These are phyloP conservation scores for Lamellibrachia satsuma DNA, from an alignment of 2,888 invertebrate genomes.

Conservation along the genomic window DNA sequence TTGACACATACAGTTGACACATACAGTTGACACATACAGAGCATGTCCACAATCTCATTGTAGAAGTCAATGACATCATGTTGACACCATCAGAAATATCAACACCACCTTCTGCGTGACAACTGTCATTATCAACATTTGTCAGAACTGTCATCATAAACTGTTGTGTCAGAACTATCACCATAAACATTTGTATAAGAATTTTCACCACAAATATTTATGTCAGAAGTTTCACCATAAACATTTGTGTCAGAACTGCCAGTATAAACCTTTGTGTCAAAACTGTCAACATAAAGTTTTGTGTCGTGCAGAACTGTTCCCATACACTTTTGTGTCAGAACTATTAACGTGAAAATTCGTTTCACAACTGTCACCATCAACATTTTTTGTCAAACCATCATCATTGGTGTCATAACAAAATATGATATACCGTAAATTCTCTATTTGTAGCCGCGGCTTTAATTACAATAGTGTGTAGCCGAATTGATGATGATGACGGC, in stretches of 20 bases:
- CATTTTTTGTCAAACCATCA: neutral
- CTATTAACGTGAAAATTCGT: constrained; percentile 29
- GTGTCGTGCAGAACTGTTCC: neutral
- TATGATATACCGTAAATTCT: too few relatives aligned
- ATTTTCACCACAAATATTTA: neutral
- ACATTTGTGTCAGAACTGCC: neutral
- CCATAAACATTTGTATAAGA: neutral
- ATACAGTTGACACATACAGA: constrained; percentile 20
- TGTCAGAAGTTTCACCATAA: neutral
- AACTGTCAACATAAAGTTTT: neutral
- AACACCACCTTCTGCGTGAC: neutral
- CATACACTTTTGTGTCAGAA: neutral
- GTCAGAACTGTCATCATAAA: too few relatives aligned
- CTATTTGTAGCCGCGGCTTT: too few relatives aligned
- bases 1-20: too few relatives aligned
- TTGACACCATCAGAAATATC: too few relatives aligned
- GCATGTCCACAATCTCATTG: neutral
- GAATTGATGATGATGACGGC: too few relatives aligned
- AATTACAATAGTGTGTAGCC: too few relatives aligned
- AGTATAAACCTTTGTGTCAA: constrained; percentile 29
- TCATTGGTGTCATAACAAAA: neutral
- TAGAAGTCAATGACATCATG: neutral
- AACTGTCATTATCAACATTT: too few relatives aligned
- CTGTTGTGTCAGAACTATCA: neutral
- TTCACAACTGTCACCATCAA: neutral